Percentiles rank a stretch among this genome's conserved stretches.
Conservation (phyloP, 2,113 vertebrate species). For the Genyomyrus donnyi region DNA sequence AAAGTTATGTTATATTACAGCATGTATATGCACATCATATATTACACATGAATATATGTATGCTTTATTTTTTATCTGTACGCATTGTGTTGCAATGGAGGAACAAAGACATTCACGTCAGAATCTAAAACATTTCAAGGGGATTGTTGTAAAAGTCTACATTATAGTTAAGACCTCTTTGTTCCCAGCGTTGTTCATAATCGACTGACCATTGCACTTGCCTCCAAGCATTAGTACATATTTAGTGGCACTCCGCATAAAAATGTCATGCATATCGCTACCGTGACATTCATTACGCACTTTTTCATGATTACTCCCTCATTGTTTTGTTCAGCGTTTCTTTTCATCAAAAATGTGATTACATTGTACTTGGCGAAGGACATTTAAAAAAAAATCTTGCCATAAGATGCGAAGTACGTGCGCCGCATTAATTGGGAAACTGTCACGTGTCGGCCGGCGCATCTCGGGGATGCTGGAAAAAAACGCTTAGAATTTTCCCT, state of each 20-base stretch:
- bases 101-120: neutral
- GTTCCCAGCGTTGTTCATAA: neutral
- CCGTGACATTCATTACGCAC: slow-evolving; percentile 19
- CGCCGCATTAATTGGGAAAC: slow-evolving; percentile 47
- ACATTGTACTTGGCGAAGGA: slow-evolving; percentile 58
- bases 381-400: slow-evolving; percentile 35
- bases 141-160: neutral
- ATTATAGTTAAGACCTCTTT: neutral
- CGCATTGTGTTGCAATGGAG: neutral
- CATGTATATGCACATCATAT: neutral
- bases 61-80: neutral
- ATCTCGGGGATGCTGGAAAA: neutral
- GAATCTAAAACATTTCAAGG: neutral
- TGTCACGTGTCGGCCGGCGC: slow-evolving; percentile 1
- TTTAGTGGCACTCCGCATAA: neutral
- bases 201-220: neutral
- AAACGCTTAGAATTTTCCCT: neutral
- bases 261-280: slow-evolving; percentile 1
- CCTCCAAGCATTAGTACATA: neutral
- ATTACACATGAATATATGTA: neutral
- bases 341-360: slow-evolving; percentile 58
- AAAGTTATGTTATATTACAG: neutral
- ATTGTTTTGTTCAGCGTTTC: slow-evolving; percentile 41
- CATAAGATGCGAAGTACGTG: slow-evolving; percentile 46
- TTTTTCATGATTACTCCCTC: slow-evolving; percentile 31